phyloP scores from a whole-genome alignment of 2,888 invertebrate genomes.

The Panzeria rudis region DNA sequence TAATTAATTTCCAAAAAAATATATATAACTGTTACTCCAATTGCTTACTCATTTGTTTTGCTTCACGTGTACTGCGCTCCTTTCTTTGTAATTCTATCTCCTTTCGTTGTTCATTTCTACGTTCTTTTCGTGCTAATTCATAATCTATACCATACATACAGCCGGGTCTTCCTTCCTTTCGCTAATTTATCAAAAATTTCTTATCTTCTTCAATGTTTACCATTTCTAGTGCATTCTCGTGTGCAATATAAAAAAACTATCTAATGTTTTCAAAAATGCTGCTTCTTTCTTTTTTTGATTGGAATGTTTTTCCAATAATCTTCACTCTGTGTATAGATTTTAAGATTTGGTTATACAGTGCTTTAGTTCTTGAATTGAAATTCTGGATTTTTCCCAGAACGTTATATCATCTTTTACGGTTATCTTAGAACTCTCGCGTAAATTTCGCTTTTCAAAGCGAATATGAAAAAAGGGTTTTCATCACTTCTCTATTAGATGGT shows the following conservation, averaged over 20 bases:
- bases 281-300: slow-evolving; percentile 34
- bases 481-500: too few species aligned
- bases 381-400: neutral
- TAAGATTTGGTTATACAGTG: slow-evolving; percentile 43
- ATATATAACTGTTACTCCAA: slow-evolving; percentile 20
- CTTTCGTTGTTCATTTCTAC: slow-evolving; percentile 37
- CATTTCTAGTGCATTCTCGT: slow-evolving; percentile 44
- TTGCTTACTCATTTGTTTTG: slow-evolving; percentile 36
- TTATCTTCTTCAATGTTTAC: slow-evolving; percentile 37
- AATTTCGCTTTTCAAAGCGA: slow-evolving; percentile 42
- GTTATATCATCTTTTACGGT: slow-evolving; percentile 13
- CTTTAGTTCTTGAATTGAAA: slow-evolving; percentile 29
- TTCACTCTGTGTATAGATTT: slow-evolving; percentile 8
- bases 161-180: slow-evolving; percentile 47
- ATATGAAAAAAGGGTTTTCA: slow-evolving; percentile 42
- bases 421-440: slow-evolving; percentile 51
- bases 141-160: slow-evolving; percentile 41
- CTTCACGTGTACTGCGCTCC: slow-evolving; percentile 21
- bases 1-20: slow-evolving; percentile 33
- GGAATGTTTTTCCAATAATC: slow-evolving; percentile 15
- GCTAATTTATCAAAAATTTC: slow-evolving; percentile 43
- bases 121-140: slow-evolving; percentile 23
- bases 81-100: slow-evolving; percentile 44
- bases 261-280: slow-evolving; percentile 10
- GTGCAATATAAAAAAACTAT: slow-evolving; percentile 42